Conservation (phyloP, 2,888 invertebrate genomes). For the Isoperla grammatica region DNA sequence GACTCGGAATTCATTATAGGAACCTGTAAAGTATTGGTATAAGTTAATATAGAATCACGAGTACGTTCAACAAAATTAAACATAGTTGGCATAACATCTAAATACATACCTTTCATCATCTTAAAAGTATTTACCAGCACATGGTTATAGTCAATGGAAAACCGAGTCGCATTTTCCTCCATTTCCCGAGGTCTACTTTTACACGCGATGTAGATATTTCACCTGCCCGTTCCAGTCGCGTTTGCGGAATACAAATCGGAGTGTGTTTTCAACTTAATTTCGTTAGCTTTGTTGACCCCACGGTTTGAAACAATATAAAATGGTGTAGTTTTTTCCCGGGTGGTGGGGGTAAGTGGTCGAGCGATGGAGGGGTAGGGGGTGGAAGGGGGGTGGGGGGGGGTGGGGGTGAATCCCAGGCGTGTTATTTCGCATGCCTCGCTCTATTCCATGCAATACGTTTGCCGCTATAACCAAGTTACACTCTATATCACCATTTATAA, state of each 20-base stretch:
- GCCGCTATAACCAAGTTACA: conserved; percentile 27
- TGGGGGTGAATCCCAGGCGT: conserved; percentile 20
- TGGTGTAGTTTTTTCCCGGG: conserved; percentile 1
- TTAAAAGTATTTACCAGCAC: too few relatives aligned
- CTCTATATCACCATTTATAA: conserved; percentile 31
- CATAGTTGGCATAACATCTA: too few relatives aligned
- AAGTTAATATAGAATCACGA: too few relatives aligned
- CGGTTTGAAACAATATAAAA: conserved; percentile 14
- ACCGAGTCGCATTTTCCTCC: too few relatives aligned
- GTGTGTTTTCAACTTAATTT: conserved; percentile 27
- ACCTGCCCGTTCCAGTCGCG: conserved; percentile 10
- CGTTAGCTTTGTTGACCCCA: conserved; percentile 23
- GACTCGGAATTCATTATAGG: too few relatives aligned
- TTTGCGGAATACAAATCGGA: conserved; percentile 29
- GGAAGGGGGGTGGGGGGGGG: conserved; percentile 2
- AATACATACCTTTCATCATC: too few relatives aligned
- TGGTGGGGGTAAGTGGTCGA: conserved; percentile 4
- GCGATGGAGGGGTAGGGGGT: conserved; percentile 2
- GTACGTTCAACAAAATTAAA: too few relatives aligned
- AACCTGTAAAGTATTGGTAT: too few relatives aligned
- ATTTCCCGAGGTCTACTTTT: conserved; percentile 3
- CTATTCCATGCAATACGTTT: conserved; percentile 10
- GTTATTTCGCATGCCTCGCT: conserved; percentile 27
- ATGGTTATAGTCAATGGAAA: too few relatives aligned
- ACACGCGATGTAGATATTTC: not conserved